These are phyloP conservation scores for Eonycteris spelaea DNA, from an alignment of 2,113 vertebrate species.

Conservation along the genomic window DNA sequence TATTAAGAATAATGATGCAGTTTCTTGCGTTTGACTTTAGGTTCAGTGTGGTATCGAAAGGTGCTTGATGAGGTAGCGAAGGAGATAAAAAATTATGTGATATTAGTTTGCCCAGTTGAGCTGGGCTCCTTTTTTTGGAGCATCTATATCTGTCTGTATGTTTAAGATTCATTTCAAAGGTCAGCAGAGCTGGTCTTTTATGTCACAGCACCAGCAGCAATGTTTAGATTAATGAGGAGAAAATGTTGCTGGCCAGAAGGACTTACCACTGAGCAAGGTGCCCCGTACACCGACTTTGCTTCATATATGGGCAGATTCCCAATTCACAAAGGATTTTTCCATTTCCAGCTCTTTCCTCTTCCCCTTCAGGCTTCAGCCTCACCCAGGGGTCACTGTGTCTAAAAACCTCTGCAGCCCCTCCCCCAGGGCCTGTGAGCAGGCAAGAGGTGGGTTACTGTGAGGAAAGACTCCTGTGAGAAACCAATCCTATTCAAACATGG, in stretches of 20 bases:
- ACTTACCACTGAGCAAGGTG: not conserved
- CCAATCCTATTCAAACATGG: not conserved
- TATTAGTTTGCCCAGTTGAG: not conserved
- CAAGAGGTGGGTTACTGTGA: not conserved
- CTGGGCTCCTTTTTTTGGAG: not conserved
- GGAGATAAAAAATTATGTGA: not conserved
- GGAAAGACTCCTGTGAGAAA: not conserved
- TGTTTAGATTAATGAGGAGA: slow-evolving; percentile 7
- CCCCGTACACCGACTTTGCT: not conserved
- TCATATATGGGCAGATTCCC: not conserved
- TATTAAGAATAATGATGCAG: not conserved
- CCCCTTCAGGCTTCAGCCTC: not conserved
- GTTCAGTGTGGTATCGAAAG: not conserved
- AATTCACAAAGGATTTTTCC: not conserved
- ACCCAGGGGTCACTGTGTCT: not conserved
- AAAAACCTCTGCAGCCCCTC: not conserved
- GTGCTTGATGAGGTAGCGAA: not conserved
- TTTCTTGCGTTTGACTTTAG: not conserved
- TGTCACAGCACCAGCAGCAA: not conserved
- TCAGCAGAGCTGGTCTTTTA: slow-evolving; percentile 9
- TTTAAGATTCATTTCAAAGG: slow-evolving; percentile 1
- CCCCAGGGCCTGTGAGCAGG: not conserved
- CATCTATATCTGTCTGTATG: not conserved
- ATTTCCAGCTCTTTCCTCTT: not conserved
- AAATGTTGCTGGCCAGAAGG: not conserved